A percentile compares a stretch with the other conserved stretches of the same genome.
phyloP scores from a whole-genome alignment of 2,113 vertebrate species.

The Perognathus longimembris region DNA sequence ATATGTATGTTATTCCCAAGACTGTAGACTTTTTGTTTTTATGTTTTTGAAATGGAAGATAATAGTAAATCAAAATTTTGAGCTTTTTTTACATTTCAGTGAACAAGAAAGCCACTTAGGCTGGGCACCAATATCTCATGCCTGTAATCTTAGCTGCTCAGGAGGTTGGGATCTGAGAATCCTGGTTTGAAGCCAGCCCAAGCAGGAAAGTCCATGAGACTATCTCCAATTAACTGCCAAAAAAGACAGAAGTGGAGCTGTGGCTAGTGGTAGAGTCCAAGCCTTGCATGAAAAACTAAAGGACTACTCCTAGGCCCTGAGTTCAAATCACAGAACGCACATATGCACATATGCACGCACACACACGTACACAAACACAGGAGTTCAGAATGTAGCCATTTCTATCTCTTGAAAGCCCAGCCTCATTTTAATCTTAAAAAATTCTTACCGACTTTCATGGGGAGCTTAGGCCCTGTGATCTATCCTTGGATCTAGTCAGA shows the following conservation, averaged over 20 bases:
- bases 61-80: conserved; percentile 81
- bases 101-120: background rate
- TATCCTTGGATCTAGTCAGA: conserved; percentile 63
- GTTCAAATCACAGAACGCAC: no score
- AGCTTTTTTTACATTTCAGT: conserved; percentile 53
- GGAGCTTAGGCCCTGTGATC: conserved; percentile 22
- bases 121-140: no score
- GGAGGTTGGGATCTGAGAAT: no score
- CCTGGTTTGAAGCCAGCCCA: no score
- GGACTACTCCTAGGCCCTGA: no score
- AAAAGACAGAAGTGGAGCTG: no score
- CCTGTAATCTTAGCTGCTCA: no score
- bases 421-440: conserved; percentile 39
- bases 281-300: no score
- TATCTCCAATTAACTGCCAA: no score
- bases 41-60: conserved; percentile 81
- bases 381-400: background rate
- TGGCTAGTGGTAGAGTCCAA: no score
- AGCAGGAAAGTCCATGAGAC: no score
- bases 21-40: conserved; percentile 61
- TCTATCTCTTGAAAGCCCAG: background rate
- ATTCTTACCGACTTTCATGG: background rate
- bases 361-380: background rate
- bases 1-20: conserved; percentile 81
- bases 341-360: no score